phyloP scores from a whole-genome alignment of 1,140 invertebrate genomes.

The Elymnias hypermnestra region DNA sequence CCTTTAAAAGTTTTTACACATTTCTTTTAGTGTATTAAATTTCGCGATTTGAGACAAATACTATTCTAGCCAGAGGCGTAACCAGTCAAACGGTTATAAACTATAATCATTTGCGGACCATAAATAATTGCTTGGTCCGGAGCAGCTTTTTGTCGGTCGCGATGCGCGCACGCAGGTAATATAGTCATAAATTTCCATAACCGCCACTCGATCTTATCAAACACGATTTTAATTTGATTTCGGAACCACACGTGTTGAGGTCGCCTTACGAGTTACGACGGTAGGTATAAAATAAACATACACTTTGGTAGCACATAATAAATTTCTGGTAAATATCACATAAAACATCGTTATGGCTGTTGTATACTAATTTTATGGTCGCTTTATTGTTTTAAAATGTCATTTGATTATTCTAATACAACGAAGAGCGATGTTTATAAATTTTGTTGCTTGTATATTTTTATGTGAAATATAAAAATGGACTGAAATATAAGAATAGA shows the following conservation, averaged over 20 bases:
- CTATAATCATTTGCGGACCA: slow-evolving; percentile 70
- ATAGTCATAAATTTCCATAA: slow-evolving; percentile 76
- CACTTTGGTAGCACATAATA: slow-evolving; percentile 45
- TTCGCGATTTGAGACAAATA: slow-evolving; percentile 4
- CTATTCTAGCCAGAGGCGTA: slow-evolving; percentile 48
- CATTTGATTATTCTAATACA: too few species aligned
- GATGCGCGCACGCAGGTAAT: slow-evolving; percentile 70
- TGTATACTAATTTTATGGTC: slow-evolving; percentile 31
- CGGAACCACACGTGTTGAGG: slow-evolving; percentile 69
- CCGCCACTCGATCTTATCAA: slow-evolving; percentile 74
- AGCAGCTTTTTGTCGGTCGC: slow-evolving; percentile 58
- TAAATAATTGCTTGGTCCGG: slow-evolving; percentile 68
- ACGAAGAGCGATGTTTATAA: too few species aligned
- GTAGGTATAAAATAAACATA: slow-evolving; percentile 55
- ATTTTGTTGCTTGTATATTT: slow-evolving; percentile 1
- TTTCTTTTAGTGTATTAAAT: too few species aligned
- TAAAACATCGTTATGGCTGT: slow-evolving; percentile 30
- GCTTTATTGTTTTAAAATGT: slow-evolving; percentile 23
- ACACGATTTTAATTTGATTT: slow-evolving; percentile 76
- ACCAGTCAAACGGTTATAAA: slow-evolving; percentile 58
- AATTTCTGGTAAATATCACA: slow-evolving; percentile 31
- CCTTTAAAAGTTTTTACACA: too few species aligned
- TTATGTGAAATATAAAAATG: too few species aligned
- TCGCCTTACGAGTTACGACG: slow-evolving; percentile 55
- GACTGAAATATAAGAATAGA: too few species aligned